Conservation (phyloP, 2,888 invertebrate species). For the Corythucha ciliata region DNA sequence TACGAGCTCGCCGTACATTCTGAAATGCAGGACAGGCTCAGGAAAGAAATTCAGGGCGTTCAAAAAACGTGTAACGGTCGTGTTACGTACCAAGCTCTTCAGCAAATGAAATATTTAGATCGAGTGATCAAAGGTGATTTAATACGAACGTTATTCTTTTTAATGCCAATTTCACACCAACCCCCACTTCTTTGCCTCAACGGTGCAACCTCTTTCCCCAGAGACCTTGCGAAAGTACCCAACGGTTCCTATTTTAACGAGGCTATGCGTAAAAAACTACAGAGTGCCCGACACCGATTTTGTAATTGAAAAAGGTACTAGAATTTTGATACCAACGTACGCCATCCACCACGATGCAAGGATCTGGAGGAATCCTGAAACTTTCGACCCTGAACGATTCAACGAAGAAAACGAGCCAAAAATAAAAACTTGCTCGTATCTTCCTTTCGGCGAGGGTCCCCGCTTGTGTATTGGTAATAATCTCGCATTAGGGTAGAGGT, state of each 20-base stretch:
- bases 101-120: constrained; percentile 48
- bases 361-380: constrained; percentile 51
- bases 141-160: too few relatives aligned
- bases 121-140: constrained; percentile 45
- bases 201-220: constrained; percentile 22
- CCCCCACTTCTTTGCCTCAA: too few relatives aligned
- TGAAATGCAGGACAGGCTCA: constrained; percentile 45
- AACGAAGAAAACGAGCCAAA: constrained; percentile 46
- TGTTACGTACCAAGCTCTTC: constrained; percentile 46
- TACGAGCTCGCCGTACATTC: constrained; percentile 49
- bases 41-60: constrained; percentile 44
- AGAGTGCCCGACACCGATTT: constrained; percentile 31
- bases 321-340: constrained; percentile 48
- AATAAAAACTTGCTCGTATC: constrained; percentile 47
- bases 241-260: constrained; percentile 39
- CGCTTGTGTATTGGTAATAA: constrained; percentile 51
- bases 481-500: too few relatives aligned
- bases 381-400: constrained; percentile 55
- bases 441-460: constrained; percentile 52
- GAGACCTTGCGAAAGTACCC: constrained; percentile 41
- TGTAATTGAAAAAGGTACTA: constrained; percentile 37
- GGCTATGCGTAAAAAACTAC: constrained; percentile 40
- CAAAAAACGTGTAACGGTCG: constrained; percentile 41
- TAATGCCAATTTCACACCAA: not conserved
- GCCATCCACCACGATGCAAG: constrained; percentile 53